Conservation (phyloP, 1,140 invertebrate species). For the Subanguina moxae region DNA sequence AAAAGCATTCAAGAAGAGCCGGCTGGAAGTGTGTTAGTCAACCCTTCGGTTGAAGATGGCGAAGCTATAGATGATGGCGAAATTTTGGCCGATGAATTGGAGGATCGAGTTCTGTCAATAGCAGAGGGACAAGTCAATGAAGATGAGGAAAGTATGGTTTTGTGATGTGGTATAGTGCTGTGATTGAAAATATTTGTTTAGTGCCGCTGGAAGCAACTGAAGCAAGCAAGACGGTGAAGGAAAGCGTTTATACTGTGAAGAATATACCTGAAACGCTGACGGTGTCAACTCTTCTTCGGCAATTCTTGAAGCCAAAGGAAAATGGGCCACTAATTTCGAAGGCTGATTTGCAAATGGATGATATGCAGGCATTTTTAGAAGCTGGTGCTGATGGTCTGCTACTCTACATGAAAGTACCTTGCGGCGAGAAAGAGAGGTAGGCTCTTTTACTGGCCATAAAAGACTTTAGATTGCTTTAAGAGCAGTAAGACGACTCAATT, state of each 20-base stretch:
- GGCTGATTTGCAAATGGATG: constrained; percentile 21
- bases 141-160: constrained; percentile 12
- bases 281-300: constrained; percentile 31
- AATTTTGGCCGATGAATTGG: constrained; percentile 10
- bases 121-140: background rate
- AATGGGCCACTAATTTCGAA: constrained; percentile 27
- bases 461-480: background rate
- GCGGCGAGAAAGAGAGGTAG: background rate
- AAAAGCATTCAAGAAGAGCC: background rate
- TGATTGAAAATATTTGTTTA: too few relatives aligned
- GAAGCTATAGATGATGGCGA: constrained; percentile 3
- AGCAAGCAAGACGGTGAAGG: background rate
- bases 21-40: background rate
- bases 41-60: background rate
- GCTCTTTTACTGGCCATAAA: background rate
- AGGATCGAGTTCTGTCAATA: constrained; percentile 6
- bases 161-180: too few relatives aligned
- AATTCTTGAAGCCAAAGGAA: constrained; percentile 29
- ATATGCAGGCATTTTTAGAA: constrained; percentile 29
- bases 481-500: background rate
- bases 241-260: constrained; percentile 20
- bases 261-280: constrained; percentile 38
- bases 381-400: constrained; percentile 20
- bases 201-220: too few relatives aligned
- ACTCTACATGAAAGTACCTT: constrained; percentile 25